A percentile compares a stretch with the other conserved stretches of the same genome.
phyloP scores from a whole-genome alignment of 2,113 vertebrate genomes.

The Podiceps cristatus region DNA sequence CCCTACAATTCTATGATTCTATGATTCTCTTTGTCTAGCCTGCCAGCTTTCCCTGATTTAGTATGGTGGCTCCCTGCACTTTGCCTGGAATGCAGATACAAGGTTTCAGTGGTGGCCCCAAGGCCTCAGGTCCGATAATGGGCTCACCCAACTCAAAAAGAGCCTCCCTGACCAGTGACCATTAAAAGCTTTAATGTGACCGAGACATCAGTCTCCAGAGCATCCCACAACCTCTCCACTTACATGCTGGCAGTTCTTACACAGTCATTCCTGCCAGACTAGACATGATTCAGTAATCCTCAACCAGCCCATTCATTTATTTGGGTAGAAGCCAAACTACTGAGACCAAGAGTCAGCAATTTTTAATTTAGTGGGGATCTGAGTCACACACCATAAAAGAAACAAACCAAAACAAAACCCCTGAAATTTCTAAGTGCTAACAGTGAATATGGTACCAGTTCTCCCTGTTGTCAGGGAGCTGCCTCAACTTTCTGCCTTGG shows the following conservation, averaged over 20 bases:
- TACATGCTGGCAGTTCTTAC: background rate
- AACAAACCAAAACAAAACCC: too few relatives aligned
- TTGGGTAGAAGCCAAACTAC: background rate
- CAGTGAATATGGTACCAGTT: background rate
- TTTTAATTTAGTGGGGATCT: background rate
- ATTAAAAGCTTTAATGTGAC: background rate
- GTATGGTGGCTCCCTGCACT: background rate
- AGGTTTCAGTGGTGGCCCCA: background rate
- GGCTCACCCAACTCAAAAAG: background rate
- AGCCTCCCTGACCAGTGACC: background rate
- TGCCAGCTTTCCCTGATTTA: background rate
- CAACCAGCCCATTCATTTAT: background rate
- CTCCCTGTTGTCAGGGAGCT: background rate
- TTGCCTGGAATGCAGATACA: background rate
- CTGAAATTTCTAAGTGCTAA: background rate
- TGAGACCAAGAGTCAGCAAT: background rate
- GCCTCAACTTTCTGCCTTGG: background rate
- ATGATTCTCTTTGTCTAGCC: background rate
- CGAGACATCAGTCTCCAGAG: background rate
- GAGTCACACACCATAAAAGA: background rate
- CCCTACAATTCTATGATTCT: too few relatives aligned
- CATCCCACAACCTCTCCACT: background rate
- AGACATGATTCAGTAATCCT: background rate
- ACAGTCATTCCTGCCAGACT: background rate
- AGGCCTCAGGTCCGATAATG: background rate